Evolutionary conservation across 2,113 vertebrate genomes (phyloP).

Genomic region (Platichthys stellatus): DNA sequence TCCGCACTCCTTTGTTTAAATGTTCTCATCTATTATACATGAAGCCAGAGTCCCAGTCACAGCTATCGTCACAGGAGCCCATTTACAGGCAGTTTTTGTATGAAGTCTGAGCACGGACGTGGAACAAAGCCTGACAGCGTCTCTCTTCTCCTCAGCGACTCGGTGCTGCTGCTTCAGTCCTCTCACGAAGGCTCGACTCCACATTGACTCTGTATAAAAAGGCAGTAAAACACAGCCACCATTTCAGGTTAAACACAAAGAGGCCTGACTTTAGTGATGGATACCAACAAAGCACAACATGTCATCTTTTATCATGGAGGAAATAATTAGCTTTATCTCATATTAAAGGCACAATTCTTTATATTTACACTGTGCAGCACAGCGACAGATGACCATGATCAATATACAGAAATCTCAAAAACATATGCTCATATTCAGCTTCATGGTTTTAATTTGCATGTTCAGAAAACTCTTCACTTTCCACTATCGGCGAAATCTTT

Average conservation of each 20-base stretch:
- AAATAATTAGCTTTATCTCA: not conserved
- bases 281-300: not conserved
- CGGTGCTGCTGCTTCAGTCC: not conserved
- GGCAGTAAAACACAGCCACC: conserved; percentile 1
- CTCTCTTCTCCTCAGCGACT: conserved; percentile 24
- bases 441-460: too few species aligned
- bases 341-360: not conserved
- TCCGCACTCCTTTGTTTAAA: conserved; percentile 46
- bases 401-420: too few species aligned
- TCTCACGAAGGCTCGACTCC: conserved; percentile 26
- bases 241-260: not conserved
- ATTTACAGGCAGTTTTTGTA: conserved; percentile 45
- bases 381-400: too few species aligned
- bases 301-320: not conserved
- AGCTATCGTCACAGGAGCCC: conserved; percentile 40
- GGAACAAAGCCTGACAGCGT: conserved; percentile 27
- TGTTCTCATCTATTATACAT: conserved; percentile 73
- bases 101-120: conserved; percentile 25
- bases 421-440: too few species aligned
- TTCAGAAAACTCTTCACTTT: too few species aligned
- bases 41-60: conserved; percentile 45
- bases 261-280: too few species aligned
- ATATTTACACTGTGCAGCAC: too few species aligned
- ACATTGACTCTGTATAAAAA: conserved; percentile 29
- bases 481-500: too few species aligned